Evolutionary conservation across 2,113 vertebrate species (phyloP).

Genomic region (Catagonus wagneri): DNA sequence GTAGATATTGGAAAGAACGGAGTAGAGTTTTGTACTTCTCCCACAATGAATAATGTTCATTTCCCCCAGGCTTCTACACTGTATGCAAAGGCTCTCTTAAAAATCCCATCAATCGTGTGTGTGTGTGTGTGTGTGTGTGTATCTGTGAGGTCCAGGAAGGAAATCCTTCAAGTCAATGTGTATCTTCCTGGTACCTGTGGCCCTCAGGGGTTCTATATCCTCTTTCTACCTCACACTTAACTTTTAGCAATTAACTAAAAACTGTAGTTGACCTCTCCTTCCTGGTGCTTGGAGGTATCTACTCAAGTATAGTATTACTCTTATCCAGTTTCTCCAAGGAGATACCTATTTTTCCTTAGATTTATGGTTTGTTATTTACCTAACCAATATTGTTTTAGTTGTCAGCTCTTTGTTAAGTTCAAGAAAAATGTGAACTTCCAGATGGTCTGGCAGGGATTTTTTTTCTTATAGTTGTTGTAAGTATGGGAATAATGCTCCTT

Average conservation of each 20-base stretch:
- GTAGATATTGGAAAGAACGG: background rate
- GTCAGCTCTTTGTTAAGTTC: background rate
- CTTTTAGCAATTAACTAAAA: background rate
- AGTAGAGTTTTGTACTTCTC: background rate
- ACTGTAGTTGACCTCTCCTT: conserved; percentile 6
- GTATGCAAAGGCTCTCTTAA: background rate
- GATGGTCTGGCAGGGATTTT: background rate
- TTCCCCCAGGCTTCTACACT: background rate
- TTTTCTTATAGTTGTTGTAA: background rate
- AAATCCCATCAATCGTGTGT: background rate
- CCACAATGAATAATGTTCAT: background rate
- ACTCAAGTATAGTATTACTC: background rate
- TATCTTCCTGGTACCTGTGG: background rate
- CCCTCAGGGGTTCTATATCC: background rate
- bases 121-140: background rate
- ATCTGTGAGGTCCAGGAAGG: background rate
- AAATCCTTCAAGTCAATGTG: background rate
- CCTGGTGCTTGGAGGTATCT: background rate
- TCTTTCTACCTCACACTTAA: background rate
- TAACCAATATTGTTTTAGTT: background rate
- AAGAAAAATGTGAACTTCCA: background rate
- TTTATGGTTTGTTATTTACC: background rate
- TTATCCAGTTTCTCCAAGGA: background rate
- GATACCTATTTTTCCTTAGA: background rate
- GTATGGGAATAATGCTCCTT: background rate